A percentile compares a stretch with the other conserved stretches of the same genome.
Conservation (phyloP, 2,888 invertebrate species). For the Dryobota labecula region DNA sequence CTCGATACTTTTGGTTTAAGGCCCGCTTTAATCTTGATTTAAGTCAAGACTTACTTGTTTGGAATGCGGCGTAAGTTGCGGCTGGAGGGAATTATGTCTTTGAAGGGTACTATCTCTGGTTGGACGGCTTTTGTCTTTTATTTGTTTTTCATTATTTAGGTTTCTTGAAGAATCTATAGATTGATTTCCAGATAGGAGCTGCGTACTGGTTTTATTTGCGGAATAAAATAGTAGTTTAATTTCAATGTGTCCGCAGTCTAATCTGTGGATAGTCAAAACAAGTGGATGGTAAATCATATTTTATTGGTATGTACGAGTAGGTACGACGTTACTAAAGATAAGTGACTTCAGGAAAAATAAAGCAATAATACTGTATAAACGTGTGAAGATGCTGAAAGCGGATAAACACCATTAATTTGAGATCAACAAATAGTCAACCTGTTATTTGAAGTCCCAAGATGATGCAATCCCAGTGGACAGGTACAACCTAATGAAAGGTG, state of each 20-base stretch:
- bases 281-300: conserved; percentile 9
- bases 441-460: background rate
- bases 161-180: background rate
- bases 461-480: background rate
- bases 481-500: background rate
- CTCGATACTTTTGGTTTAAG: conserved; percentile 57
- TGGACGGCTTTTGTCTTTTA: conserved; percentile 22
- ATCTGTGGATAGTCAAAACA: conserved; percentile 11
- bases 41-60: conserved; percentile 59
- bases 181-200: background rate
- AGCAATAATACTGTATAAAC: background rate
- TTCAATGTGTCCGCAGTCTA: conserved; percentile 22
- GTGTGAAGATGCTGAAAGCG: background rate
- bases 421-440: background rate
- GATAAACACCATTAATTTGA: background rate
- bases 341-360: background rate
- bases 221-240: background rate
- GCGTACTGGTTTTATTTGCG: background rate
- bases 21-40: conserved; percentile 58
- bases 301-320: conserved; percentile 13
- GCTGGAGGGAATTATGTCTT: conserved; percentile 15
- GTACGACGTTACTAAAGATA: background rate
- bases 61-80: conserved; percentile 36
- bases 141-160: conserved; percentile 29
- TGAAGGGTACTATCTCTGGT: conserved; percentile 24